Evolutionary conservation across 2,888 invertebrate species (phyloP), one percentile per base, ranked within the genome.

Genomic region (Scaptomyza reducta): DNA sequence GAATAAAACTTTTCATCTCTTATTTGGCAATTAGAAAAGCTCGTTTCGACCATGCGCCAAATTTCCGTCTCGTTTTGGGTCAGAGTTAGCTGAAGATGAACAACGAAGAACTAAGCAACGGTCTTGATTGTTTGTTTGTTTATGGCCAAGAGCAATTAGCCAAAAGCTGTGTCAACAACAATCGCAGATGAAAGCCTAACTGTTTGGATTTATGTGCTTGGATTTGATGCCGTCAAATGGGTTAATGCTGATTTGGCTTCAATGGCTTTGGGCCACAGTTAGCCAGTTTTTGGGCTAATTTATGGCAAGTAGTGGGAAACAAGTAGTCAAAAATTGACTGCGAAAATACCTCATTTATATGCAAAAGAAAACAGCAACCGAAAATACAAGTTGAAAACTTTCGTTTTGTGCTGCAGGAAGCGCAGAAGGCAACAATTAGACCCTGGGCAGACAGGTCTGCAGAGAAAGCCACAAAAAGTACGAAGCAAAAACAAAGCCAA

Each of bases 11-110:
- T 73, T 72, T 63, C 61, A 59, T 67, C 57, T 27, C 13, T 33
- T 16, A 10, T 16, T 46, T 64, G 14, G 25, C 40, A 38, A 10
- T 45, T 45, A 13, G 31, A 29, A 57, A 46, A 31, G 65, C 35
- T 60, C 44, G 25, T 70, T 73, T 58, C 67, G 68, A 56, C 25
- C 46, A 51, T 69, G 72, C 67, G 72, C 77, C 69, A 69, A 86
- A 86, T 86, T 88, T 85, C 67, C 79, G 79, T 76, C 79, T 79
- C 57, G 77, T 80, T 88, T 60, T 84, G 69, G 82, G 82, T 82
- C 82, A 82, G 27, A 76, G 57, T 68, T 59, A 44, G 51, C 61
- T 68, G 31, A 29, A 29, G 9, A 31, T 7, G 27, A 31, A 31
- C 13, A 14, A 40, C 10, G 27, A 31, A 31, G 33, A 14, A 40